Conservation (phyloP, 2,888 invertebrate species). For the Drosophila neonasuta region DNA sequence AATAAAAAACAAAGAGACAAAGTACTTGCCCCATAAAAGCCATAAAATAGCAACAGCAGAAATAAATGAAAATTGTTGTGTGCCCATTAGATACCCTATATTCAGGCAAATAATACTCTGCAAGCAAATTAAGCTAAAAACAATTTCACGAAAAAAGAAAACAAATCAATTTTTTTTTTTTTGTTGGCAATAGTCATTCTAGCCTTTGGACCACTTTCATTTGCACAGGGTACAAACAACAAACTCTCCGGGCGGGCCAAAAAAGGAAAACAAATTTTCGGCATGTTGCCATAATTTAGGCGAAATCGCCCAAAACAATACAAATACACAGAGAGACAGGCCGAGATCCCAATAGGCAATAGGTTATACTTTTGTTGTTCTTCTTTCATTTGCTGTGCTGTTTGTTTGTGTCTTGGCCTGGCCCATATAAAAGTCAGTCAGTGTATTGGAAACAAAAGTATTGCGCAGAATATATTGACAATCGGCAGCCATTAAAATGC, state of each 20-base stretch:
- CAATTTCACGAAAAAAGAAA: background rate
- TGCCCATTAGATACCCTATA: background rate
- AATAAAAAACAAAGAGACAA: slow-evolving; percentile 33
- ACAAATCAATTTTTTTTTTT: background rate
- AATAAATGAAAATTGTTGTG: background rate
- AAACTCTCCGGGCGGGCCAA: slow-evolving; percentile 15
- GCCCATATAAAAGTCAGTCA: slow-evolving; percentile 34
- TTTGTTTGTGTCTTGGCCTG: slow-evolving; percentile 25
- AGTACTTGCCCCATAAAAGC: slow-evolving; percentile 44
- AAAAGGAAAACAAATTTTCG: slow-evolving; percentile 61
- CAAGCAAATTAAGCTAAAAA: background rate
- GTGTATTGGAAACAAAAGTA: slow-evolving; percentile 48
- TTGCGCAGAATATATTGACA: slow-evolving; percentile 63
- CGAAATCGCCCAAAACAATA: slow-evolving; percentile 35
- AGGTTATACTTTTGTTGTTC: slow-evolving; percentile 34
- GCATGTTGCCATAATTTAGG: slow-evolving; percentile 67
- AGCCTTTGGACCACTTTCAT: background rate
- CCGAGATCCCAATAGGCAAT: slow-evolving; percentile 34
- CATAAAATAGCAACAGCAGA: slow-evolving; percentile 20
- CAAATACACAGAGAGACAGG: slow-evolving; percentile 1
- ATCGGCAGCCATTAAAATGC: slow-evolving; percentile 67
- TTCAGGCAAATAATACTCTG: background rate
- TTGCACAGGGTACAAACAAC: slow-evolving; percentile 4
- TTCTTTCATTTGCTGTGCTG: slow-evolving; percentile 11
- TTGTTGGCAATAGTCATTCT: background rate